phyloP scores from a whole-genome alignment of 1,140 invertebrate genomes.

The Monochamus saltuarius region DNA sequence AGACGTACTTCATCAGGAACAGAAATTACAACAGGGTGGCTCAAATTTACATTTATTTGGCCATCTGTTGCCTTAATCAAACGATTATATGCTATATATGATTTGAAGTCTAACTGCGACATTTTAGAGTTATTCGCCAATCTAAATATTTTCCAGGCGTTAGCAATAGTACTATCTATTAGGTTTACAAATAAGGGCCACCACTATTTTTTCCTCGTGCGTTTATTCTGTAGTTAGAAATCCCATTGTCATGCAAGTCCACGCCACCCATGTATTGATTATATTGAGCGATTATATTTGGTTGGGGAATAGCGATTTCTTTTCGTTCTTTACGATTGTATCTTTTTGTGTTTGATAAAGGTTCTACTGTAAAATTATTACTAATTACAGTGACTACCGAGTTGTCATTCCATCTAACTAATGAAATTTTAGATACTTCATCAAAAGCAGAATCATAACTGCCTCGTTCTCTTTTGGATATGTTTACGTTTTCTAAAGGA shows the following conservation, averaged over 20 bases:
- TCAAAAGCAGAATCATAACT: slow-evolving; percentile 27
- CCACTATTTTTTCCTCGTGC: slow-evolving; percentile 44
- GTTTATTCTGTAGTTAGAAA: slow-evolving; percentile 38
- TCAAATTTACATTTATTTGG: slow-evolving; percentile 14
- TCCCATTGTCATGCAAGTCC: slow-evolving; percentile 37
- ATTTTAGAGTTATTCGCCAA: slow-evolving; percentile 30
- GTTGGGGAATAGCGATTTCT: slow-evolving; percentile 21
- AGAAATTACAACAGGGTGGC: slow-evolving; percentile 22
- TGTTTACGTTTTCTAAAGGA: slow-evolving; percentile 11
- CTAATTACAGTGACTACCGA: slow-evolving; percentile 25
- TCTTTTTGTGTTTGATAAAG: slow-evolving; percentile 27
- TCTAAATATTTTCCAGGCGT: slow-evolving; percentile 33
- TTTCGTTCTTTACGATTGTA: slow-evolving; percentile 33
- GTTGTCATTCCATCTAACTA: slow-evolving; percentile 35
- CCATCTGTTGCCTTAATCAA: slow-evolving; percentile 18
- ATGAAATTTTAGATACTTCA: slow-evolving; percentile 16
- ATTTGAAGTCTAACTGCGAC: slow-evolving; percentile 30
- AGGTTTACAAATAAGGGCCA: slow-evolving; percentile 40
- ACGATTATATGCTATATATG: slow-evolving; percentile 18
- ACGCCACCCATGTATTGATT: slow-evolving; percentile 41
- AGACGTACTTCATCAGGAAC: slow-evolving; percentile 5
- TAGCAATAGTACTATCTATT: slow-evolving; percentile 35
- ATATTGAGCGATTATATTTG: slow-evolving; percentile 32
- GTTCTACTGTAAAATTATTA: slow-evolving; percentile 22
- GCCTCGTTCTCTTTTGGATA: slow-evolving; percentile 19